phyloP scores from a whole-genome alignment of 35 echinoderm and acorn worm species.

The Apostichopus californicus region DNA sequence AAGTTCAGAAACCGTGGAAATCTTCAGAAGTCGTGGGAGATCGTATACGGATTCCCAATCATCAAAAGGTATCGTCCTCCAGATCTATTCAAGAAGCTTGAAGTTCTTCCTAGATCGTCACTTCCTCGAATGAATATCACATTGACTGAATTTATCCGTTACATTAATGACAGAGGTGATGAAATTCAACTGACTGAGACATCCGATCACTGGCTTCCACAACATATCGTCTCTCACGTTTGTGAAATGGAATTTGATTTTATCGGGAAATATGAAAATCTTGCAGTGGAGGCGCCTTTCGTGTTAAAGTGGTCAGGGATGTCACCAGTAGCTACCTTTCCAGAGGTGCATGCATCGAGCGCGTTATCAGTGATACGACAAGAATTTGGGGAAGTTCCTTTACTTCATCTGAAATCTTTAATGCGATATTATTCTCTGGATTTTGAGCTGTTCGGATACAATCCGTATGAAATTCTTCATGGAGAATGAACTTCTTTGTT shows the following conservation, averaged over 20 bases:
- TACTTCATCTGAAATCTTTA: conserved; percentile 44
- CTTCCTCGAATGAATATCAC: conserved; percentile 27
- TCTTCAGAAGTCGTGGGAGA: conserved; percentile 58
- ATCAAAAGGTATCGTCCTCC: conserved; percentile 38
- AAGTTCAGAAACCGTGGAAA: conserved; percentile 54
- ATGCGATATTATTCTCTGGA: conserved; percentile 50
- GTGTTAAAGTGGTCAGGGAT: conserved; percentile 58
- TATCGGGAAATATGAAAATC: conserved; percentile 82
- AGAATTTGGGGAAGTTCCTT: conserved; percentile 57
- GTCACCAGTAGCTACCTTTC: conserved; percentile 39
- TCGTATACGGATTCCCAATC: conserved; percentile 44
- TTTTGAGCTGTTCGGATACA: conserved; percentile 76
- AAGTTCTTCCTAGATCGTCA: neutral
- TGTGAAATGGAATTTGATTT: conserved; percentile 78
- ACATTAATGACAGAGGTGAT: conserved; percentile 51
- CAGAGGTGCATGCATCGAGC: conserved; percentile 47
- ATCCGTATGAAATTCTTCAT: neutral
- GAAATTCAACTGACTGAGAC: conserved; percentile 31
- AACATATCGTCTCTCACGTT: conserved; percentile 53
- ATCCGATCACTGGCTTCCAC: conserved; percentile 78
- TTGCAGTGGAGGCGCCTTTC: conserved; percentile 71
- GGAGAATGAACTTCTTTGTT: too few relatives aligned
- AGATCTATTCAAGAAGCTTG: neutral
- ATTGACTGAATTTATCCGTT: conserved; percentile 71
- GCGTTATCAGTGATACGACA: conserved; percentile 14